Base-by-base conservation (phyloP, 2,888 invertebrate genomes). In the Drosophila pseudotalamancana region DNA sequence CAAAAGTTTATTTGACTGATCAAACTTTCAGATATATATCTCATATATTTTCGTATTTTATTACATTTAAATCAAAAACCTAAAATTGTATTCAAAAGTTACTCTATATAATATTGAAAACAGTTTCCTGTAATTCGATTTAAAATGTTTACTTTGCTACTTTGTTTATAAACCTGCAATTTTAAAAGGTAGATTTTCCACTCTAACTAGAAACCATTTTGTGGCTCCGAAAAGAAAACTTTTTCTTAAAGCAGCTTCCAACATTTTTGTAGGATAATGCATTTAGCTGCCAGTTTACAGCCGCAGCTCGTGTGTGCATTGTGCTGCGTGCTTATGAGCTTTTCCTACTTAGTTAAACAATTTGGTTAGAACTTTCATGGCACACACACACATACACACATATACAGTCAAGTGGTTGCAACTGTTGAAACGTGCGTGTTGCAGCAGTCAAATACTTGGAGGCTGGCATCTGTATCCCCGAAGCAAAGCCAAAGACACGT, bases 291-390 rank as follows among this genome's bases (percentile, higher is more conserved):
- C 34, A 31, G 34, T 45, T 50, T 40, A 50, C 35, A 48, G 46
- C 27, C 51, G 25, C 27, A 40, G 32, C 31, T 29, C 21, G 39
- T 53, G 56, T 43, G 46, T 51, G 61, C 43, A 55, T 57, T 54
- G 61, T 48, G 59, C 53, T 70, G 72, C 64, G 67, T 76, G 65
- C 73, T 79, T 79, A 66, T 66, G 57, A 49, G 69, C 79, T 72
- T 85, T 79, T 63, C 56, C 72, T 79, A 79, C 80, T 83, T 76
- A 83, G 80, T 73, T 86, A 83, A 81, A 86, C 77, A 81, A 81
- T 83, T 81, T 86, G 68, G 71, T 79, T 77, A 76, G 79, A 79
- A 81, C 77, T 86, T 84, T 43, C 32, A 56, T 68, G 64, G 48
- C 61, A 60, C 48, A 51, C 40, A 51, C 40, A 31, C 48, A 42